Conservation (phyloP, 2,113 vertebrate species). For the Talpa occidentalis region DNA sequence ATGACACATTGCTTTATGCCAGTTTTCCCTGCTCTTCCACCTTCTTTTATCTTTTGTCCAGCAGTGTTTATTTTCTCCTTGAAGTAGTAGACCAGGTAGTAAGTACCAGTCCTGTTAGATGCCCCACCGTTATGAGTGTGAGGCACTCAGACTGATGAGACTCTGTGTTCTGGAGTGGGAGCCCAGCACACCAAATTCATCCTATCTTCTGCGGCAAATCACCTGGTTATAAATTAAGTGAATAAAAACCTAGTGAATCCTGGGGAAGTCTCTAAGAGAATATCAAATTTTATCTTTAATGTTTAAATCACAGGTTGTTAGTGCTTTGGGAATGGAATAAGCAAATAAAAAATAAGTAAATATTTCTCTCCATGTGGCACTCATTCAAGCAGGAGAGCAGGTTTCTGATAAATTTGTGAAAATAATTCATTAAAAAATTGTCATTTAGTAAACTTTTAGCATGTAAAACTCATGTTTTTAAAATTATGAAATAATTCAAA, state of each 20-base stretch:
- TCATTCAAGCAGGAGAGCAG: neutral
- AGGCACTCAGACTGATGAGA: neutral
- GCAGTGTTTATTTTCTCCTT: neutral
- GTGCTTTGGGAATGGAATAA: neutral
- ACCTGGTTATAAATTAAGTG: conserved; percentile 22
- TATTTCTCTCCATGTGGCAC: neutral
- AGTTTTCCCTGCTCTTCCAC: neutral
- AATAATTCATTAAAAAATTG: neutral
- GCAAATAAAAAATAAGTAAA: neutral
- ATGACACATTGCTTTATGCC: too few relatives aligned
- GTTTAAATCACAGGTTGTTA: neutral
- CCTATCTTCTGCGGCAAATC: neutral
- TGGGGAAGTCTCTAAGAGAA: neutral
- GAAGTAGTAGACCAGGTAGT: neutral
- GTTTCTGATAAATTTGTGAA: neutral
- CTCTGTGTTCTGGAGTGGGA: neutral
- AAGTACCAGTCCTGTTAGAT: neutral
- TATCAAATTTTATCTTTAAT: conserved; percentile 49
- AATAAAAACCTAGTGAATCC: conserved; percentile 9
- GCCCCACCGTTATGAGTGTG: neutral
- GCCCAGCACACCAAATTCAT: neutral
- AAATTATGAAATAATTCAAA: conserved; percentile 34
- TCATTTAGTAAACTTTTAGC: neutral
- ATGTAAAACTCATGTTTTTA: neutral
- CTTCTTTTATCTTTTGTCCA: neutral